Evolutionary conservation across 1,140 invertebrate genomes (phyloP).

Genomic region (Heliconius himera): DNA sequence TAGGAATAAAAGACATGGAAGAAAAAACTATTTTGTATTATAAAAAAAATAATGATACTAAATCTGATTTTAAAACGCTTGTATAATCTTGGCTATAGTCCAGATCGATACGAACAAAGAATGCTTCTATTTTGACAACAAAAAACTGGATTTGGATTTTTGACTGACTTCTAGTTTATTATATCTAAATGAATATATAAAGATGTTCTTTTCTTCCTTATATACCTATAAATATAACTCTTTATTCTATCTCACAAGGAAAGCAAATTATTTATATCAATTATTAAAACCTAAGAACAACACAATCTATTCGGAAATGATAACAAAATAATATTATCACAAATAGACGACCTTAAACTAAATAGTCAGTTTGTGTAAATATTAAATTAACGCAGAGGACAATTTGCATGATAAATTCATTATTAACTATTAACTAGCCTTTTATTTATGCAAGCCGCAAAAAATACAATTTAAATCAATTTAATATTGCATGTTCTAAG

Average conservation of each 20-base stretch:
- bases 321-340: not conserved
- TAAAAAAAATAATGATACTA: not conserved
- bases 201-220: no score
- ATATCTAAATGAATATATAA: not conserved
- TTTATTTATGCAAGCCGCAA: not conserved
- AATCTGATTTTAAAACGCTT: not conserved
- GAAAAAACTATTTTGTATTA: not conserved
- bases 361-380: conserved; percentile 7
- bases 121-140: not conserved
- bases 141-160: conserved; percentile 4
- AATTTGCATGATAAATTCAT: conserved; percentile 7
- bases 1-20: no score
- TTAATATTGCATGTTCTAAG: not conserved
- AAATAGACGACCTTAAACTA: conserved; percentile 14
- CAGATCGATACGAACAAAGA: not conserved
- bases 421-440: not conserved
- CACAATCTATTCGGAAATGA: conserved; percentile 13
- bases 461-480: not conserved
- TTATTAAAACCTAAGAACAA: not conserved
- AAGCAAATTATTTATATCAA: not conserved
- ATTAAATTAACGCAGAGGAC: conserved; percentile 14
- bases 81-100: not conserved
- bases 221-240: no score
- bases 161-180: not conserved
- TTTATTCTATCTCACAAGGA: not conserved